Conservation (phyloP, 2,113 vertebrate genomes). For the Anseranas semipalmata region DNA sequence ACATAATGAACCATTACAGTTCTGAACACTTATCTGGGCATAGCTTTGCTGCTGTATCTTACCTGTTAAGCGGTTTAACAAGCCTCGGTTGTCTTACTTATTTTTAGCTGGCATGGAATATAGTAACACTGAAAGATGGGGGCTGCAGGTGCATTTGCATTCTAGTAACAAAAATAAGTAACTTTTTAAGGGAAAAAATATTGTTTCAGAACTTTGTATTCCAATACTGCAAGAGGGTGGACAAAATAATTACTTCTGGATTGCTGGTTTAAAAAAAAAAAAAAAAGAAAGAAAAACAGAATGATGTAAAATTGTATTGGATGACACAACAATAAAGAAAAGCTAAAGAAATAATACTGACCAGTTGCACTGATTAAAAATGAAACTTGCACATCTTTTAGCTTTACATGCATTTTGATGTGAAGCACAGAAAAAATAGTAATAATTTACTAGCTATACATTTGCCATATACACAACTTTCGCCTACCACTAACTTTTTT, state of each 20-base stretch:
- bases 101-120: conserved; percentile 51
- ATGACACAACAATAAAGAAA: neutral
- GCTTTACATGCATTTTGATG: neutral
- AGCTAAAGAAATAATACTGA: neutral
- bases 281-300: neutral
- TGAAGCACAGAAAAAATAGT: neutral
- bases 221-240: neutral
- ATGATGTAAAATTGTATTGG: neutral
- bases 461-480: neutral
- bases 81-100: conserved; percentile 49
- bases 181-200: neutral
- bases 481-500: neutral
- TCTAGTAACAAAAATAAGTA: neutral
- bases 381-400: neutral
- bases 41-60: conserved; percentile 20
- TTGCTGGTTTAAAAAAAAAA: neutral
- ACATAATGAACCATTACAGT: neutral
- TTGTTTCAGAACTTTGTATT: neutral
- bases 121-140: neutral
- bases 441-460: neutral
- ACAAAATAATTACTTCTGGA: neutral
- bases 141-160: neutral
- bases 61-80: conserved; percentile 66
- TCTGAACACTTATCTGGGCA: neutral
- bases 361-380: neutral